phyloP scores from a whole-genome alignment of 2,888 invertebrate species.

The Hyalella azteca region DNA sequence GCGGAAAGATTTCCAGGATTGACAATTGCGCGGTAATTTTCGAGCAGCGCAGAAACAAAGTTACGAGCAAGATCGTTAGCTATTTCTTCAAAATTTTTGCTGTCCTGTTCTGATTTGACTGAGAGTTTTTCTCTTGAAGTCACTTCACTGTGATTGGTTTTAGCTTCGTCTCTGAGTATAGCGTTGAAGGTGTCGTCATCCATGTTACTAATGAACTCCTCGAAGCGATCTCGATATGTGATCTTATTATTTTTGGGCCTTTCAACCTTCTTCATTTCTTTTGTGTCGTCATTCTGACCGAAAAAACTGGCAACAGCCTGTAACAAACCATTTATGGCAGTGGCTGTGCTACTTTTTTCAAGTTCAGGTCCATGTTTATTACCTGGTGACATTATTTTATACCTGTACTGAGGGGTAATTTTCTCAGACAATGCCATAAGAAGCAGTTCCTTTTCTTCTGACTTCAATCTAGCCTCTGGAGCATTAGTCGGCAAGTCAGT shows the following conservation, averaged over 20 bases:
- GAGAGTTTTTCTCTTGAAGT: background rate
- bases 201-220: constrained; percentile 21
- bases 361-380: background rate
- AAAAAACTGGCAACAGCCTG: background rate
- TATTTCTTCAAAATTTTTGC: background rate
- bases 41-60: constrained; percentile 5
- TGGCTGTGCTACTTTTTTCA: background rate
- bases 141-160: background rate
- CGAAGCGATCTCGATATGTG: background rate
- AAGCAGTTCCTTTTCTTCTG: background rate
- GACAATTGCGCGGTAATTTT: background rate
- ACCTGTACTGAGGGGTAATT: background rate
- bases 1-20: background rate
- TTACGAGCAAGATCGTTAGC: background rate
- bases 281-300: background rate
- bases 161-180: background rate
- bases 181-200: background rate
- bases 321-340: background rate
- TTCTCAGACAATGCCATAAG: background rate
- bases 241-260: background rate
- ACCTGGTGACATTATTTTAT: background rate
- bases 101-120: background rate
- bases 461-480: background rate
- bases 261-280: background rate
- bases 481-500: background rate